Evolutionary conservation across 1,140 invertebrate genomes (phyloP).

Genomic region (Nasonia giraulti): DNA sequence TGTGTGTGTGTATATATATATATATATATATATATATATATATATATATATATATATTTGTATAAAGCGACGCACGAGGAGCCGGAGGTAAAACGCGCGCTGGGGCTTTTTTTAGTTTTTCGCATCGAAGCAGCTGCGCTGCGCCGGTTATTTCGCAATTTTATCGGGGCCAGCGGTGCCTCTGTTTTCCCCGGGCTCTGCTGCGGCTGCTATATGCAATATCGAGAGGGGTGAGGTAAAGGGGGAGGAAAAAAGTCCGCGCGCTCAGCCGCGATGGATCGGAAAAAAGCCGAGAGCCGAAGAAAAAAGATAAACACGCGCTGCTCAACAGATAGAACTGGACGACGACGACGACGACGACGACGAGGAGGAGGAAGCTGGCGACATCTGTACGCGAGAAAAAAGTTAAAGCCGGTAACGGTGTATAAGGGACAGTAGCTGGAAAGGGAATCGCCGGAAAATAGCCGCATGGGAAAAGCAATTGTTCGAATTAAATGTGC

Average conservation of each 20-base stretch:
- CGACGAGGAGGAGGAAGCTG: no score
- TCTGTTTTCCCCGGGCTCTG: constrained; percentile 40
- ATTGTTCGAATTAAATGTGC: constrained; percentile 60
- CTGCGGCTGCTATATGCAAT: constrained; percentile 46
- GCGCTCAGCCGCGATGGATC: not conserved
- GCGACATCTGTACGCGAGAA: constrained; percentile 31
- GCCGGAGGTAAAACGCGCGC: not conserved
- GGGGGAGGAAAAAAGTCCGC: constrained; percentile 15
- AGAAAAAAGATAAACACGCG: constrained; percentile 25
- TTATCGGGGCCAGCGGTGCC: constrained; percentile 48
- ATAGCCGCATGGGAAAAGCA: constrained; percentile 60
- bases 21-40: no score
- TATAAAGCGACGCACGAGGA: not conserved
- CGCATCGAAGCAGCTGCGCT: constrained; percentile 17
- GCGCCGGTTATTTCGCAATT: constrained; percentile 59
- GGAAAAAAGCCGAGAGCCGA: not conserved
- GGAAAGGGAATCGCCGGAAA: constrained; percentile 47
- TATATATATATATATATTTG: not conserved
- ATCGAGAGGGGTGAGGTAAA: constrained; percentile 19
- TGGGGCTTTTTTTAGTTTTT: constrained; percentile 22
- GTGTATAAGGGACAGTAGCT: constrained; percentile 13
- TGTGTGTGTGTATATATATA: no score
- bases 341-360: no score
- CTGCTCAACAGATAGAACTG: not conserved
- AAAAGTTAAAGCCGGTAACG: not conserved